A percentile compares a stretch with the other conserved stretches of the same genome.
Conservation (phyloP, 2,797 vertebrate genomes). For the Ispidina picta region DNA sequence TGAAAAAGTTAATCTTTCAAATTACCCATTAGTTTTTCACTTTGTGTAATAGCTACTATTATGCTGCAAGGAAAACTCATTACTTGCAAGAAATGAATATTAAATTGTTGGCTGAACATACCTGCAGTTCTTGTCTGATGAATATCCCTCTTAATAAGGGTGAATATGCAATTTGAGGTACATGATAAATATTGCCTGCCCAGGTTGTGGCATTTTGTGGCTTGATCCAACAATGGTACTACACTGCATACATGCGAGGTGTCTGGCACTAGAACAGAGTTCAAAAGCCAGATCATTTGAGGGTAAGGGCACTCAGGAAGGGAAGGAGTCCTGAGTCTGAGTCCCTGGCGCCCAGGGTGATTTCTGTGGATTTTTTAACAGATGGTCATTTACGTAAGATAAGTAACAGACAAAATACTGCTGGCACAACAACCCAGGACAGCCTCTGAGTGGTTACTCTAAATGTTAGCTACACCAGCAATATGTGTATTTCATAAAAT, state of each 20-base stretch:
- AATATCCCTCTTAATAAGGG: neutral
- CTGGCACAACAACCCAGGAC: neutral
- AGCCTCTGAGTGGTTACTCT: neutral
- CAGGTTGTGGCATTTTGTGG: neutral
- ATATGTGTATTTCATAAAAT: neutral
- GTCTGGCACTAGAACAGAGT: neutral
- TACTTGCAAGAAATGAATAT: neutral
- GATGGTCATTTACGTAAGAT: constrained; percentile 27
- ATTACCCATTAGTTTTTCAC: neutral
- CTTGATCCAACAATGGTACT: neutral
- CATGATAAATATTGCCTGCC: neutral
- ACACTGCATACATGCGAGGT: neutral
- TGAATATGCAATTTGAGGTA: neutral
- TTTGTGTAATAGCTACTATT: neutral
- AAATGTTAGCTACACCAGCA: neutral
- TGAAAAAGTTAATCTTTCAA: neutral
- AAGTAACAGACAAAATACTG: neutral
- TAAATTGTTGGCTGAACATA: neutral
- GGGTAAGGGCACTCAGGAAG: neutral
- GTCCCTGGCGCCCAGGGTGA: neutral
- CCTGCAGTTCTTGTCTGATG: neutral
- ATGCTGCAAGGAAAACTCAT: neutral
- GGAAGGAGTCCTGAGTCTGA: neutral
- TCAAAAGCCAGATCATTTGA: neutral
- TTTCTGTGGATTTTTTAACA: constrained; percentile 14